Evolutionary conservation across 1,140 invertebrate genomes (phyloP).

Genomic region (Bombus sibiricus): DNA sequence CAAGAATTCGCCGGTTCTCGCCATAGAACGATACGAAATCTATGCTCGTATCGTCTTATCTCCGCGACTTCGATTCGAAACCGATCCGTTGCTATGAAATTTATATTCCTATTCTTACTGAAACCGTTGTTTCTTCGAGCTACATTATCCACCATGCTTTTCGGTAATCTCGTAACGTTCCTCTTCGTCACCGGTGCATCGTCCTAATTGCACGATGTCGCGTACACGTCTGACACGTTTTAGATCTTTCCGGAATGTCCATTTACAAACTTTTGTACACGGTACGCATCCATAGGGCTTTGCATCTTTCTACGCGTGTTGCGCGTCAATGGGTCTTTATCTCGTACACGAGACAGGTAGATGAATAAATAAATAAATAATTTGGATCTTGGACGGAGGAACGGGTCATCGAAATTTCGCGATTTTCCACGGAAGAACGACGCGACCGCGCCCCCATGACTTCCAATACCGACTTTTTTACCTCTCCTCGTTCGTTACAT

Average conservation of each 20-base stretch:
- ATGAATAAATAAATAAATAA: not conserved
- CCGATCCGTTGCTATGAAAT: constrained; percentile 25
- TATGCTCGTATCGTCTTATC: constrained; percentile 50
- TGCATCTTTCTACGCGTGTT: not conserved
- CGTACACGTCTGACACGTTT: not conserved
- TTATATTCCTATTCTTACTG: constrained; percentile 29
- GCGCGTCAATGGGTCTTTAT: not conserved
- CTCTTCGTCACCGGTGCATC: not conserved
- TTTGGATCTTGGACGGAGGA: not conserved
- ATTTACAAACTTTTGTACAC: no score
- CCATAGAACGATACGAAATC: constrained; percentile 30
- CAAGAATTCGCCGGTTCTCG: constrained; percentile 30
- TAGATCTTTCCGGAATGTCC: no score
- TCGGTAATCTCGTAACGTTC: not conserved
- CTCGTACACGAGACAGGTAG: not conserved
- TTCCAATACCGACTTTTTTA: not conserved
- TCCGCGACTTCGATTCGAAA: not conserved
- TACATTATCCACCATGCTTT: not conserved
- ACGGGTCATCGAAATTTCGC: not conserved
- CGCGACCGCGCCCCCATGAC: not conserved
- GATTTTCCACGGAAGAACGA: not conserved
- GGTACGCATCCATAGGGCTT: not conserved
- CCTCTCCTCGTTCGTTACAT: constrained; percentile 15
- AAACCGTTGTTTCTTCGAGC: not conserved
- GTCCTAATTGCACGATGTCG: not conserved